Percentiles rank a stretch among this genome's conserved stretches.
phyloP scores from a whole-genome alignment of 2,888 invertebrate species.

The Trachelus iudaicus region DNA sequence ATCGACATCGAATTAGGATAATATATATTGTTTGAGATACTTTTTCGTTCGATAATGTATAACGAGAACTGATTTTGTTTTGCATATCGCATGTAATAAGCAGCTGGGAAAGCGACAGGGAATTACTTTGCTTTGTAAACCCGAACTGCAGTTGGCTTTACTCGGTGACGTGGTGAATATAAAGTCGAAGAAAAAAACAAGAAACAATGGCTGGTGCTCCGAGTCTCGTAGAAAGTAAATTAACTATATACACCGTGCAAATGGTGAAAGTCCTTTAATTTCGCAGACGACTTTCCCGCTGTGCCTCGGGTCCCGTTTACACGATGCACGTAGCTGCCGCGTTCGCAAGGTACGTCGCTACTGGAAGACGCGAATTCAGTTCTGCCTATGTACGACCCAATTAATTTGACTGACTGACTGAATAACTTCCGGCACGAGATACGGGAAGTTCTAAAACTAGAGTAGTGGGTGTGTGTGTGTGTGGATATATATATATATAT shows the following conservation, averaged over 20 bases:
- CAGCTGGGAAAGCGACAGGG: not conserved
- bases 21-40: constrained; percentile 31
- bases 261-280: constrained; percentile 45
- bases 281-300: constrained; percentile 14
- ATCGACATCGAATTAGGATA: constrained; percentile 62
- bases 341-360: not conserved
- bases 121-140: not conserved
- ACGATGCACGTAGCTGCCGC: not conserved
- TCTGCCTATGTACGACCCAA: not conserved
- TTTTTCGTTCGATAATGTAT: not conserved
- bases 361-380: not conserved
- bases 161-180: not conserved
- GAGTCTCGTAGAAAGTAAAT: constrained; percentile 47
- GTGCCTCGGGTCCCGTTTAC: not conserved
- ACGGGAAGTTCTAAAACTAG: not conserved
- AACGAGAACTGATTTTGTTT: not conserved
- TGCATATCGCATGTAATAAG: not conserved
- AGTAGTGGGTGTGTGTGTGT: not conserved
- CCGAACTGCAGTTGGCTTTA: not conserved
- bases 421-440: not conserved
- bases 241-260: constrained; percentile 30
- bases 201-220: not conserved
- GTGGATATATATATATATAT: not conserved
- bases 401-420: not conserved
- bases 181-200: not conserved